These are phyloP conservation scores for Thelaira solivaga DNA, from an alignment of 2,888 invertebrate species.

Conservation along the genomic window DNA sequence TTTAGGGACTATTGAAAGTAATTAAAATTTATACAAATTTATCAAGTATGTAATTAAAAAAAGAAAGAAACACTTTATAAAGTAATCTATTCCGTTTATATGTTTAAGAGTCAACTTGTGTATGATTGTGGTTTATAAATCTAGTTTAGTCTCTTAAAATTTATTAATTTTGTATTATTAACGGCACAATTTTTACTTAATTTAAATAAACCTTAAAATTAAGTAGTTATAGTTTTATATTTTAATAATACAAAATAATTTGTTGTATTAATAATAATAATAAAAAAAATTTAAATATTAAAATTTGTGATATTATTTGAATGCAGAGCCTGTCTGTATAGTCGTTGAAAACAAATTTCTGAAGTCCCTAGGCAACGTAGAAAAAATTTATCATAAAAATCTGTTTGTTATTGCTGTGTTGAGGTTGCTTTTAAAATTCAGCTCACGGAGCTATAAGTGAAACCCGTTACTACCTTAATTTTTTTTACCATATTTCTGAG, in stretches of 20 bases:
- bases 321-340: too few species aligned
- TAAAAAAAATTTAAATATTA: not conserved
- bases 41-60: not conserved
- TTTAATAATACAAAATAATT: slow-evolving; percentile 4
- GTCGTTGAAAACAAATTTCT: too few species aligned
- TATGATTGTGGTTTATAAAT: slow-evolving; percentile 1
- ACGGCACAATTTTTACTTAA: slow-evolving; percentile 48
- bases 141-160: not conserved
- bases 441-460: too few species aligned
- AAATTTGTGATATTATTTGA: not conserved
- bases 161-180: slow-evolving; percentile 12
- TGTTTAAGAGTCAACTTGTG: slow-evolving; percentile 14
- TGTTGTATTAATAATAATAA: slow-evolving; percentile 3
- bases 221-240: not conserved
- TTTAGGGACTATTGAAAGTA: slow-evolving; percentile 7
- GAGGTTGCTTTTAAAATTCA: too few species aligned
- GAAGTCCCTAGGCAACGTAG: too few species aligned
- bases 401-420: too few species aligned
- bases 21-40: slow-evolving; percentile 6
- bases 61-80: too few species aligned
- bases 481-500: too few species aligned
- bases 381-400: too few species aligned
- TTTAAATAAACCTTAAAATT: not conserved
- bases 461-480: too few species aligned
- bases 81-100: slow-evolving; percentile 1